These are phyloP conservation scores for Idaea aversata DNA, from an alignment of 2,888 invertebrate species.

Conservation along the genomic window DNA sequence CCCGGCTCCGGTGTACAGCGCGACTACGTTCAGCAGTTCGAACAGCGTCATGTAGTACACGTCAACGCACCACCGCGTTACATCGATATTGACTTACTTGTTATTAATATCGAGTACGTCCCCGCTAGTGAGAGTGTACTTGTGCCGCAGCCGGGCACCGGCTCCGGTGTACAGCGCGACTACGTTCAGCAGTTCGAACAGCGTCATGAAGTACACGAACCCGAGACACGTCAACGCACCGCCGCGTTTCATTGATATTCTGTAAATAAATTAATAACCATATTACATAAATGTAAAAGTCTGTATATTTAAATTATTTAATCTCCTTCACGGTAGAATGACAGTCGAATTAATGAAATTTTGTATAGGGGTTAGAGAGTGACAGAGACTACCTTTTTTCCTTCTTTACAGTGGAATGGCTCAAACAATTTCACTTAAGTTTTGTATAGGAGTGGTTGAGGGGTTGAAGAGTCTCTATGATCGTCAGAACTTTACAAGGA, in stretches of 20 bases:
- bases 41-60: slow-evolving; percentile 54
- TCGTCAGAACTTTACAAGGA: no score
- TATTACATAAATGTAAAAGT: no score
- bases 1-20: slow-evolving; percentile 81
- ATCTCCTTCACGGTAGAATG: no score
- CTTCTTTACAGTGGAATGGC: no score
- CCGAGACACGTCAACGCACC: slow-evolving; percentile 82
- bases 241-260: slow-evolving; percentile 82
- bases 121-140: slow-evolving; percentile 83
- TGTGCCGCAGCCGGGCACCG: slow-evolving; percentile 81
- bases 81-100: slow-evolving; percentile 78
- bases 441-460: no score
- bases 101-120: slow-evolving; percentile 88
- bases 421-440: no score
- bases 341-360: no score
- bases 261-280: slow-evolving; percentile 34
- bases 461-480: no score
- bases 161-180: slow-evolving; percentile 79
- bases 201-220: slow-evolving; percentile 83
- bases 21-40: slow-evolving; percentile 82
- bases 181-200: slow-evolving; percentile 83
- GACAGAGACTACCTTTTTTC: no score
- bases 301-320: no score
- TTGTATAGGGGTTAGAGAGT: no score
- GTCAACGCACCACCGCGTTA: not conserved